Conservation (phyloP, 2,797 vertebrate genomes). For the Leptatherina wallacei region DNA sequence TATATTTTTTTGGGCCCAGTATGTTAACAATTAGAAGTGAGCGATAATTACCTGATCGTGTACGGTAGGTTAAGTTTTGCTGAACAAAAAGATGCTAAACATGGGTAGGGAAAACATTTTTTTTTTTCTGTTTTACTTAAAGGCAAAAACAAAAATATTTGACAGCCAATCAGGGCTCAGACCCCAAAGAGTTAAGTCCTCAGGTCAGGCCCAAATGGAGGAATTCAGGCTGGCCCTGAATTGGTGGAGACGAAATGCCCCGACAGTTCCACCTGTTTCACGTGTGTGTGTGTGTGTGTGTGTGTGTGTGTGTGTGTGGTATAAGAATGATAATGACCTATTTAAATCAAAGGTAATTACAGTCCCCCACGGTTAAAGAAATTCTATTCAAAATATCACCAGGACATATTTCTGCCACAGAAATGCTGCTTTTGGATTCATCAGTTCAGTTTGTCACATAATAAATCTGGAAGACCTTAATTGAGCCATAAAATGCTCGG, state of each 20-base stretch:
- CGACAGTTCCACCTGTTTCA: slow-evolving; percentile 43
- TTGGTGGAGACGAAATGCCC: slow-evolving; percentile 52
- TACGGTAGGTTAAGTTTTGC: too few species aligned
- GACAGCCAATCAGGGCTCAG: not conserved
- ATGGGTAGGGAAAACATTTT: too few species aligned
- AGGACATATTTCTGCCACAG: not conserved
- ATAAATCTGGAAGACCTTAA: slow-evolving; percentile 25
- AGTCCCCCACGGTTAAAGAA: slow-evolving; percentile 51
- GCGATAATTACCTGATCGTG: too few species aligned
- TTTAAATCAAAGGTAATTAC: slow-evolving; percentile 3
- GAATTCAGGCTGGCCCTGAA: slow-evolving; percentile 35
- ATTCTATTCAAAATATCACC: slow-evolving; percentile 10
- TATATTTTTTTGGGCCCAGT: too few species aligned
- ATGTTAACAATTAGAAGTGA: too few species aligned
- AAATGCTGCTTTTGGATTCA: not conserved
- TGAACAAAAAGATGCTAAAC: not conserved
- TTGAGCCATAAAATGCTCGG: slow-evolving; percentile 17
- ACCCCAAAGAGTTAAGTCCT: slow-evolving; percentile 1
- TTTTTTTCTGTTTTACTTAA: too few species aligned
- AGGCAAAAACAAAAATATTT: not conserved
- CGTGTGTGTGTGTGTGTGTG: slow-evolving; percentile 47
- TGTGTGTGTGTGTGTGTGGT: slow-evolving; percentile 8
- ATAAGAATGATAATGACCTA: slow-evolving; percentile 19
- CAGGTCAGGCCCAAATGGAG: slow-evolving; percentile 47
- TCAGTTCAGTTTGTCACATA: not conserved